These are phyloP conservation scores for Herpetotheres cachinnans DNA, from an alignment of 2,113 vertebrate species.

Conservation along the genomic window DNA sequence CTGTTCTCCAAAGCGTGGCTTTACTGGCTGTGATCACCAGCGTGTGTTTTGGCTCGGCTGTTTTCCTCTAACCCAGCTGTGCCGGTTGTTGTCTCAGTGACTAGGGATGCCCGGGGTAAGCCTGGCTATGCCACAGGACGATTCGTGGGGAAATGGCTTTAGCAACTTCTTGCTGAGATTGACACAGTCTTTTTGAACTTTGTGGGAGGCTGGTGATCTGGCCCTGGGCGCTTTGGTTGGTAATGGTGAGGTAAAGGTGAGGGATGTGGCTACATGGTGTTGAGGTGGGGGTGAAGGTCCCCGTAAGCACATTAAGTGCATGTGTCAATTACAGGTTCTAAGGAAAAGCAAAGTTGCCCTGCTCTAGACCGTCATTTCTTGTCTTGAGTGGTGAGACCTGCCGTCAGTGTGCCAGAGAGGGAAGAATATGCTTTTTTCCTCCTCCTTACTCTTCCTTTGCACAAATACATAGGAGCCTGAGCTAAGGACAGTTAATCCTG, in stretches of 20 bases:
- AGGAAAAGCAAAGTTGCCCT: neutral
- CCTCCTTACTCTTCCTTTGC: neutral
- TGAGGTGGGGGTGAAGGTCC: neutral
- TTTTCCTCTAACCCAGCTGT: neutral
- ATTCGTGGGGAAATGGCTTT: neutral
- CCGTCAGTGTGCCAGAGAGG: neutral
- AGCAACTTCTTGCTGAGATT: neutral
- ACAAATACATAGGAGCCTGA: neutral
- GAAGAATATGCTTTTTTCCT: neutral
- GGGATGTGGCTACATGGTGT: neutral
- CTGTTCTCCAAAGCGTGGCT: neutral
- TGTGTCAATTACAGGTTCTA: neutral
- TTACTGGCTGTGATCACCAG: neutral
- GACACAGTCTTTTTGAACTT: neutral
- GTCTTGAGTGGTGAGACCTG: neutral
- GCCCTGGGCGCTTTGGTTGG: neutral
- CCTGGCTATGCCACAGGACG: neutral
- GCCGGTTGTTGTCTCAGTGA: neutral
- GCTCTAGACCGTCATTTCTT: neutral
- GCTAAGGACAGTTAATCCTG: constrained; percentile 21
- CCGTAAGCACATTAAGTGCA: neutral
- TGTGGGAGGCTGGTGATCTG: neutral
- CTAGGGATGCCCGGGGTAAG: neutral
- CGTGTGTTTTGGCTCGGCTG: neutral
- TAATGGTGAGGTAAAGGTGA: neutral